These are phyloP conservation scores for Temnopleurus reevesii DNA, from an alignment of 53 echinoderm and acorn worm species.

Conservation along the genomic window DNA sequence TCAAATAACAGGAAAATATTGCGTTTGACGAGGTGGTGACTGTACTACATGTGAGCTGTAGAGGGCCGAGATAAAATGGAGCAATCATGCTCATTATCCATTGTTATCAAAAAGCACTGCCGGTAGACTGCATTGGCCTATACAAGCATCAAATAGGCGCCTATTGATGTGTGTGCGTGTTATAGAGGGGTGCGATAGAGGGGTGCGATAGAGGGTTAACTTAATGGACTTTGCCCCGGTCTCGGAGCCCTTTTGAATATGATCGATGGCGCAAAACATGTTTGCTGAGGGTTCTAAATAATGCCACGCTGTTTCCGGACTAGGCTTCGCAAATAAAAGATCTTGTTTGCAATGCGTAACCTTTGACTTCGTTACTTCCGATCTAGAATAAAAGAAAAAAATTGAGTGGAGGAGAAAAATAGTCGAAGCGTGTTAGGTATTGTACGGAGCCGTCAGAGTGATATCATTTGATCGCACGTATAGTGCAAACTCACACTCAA, in stretches of 20 bases:
- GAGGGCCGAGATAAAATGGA: no score
- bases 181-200: not conserved
- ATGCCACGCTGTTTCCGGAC: constrained; percentile 49
- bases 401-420: constrained; percentile 1
- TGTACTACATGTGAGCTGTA: no score
- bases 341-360: constrained; percentile 37
- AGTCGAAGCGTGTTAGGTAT: constrained; percentile 7
- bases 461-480: not conserved
- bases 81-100: no score
- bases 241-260: not conserved
- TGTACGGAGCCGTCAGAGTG: not conserved
- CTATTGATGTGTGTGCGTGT: not conserved
- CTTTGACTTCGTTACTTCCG: constrained; percentile 54
- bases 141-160: not conserved
- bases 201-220: not conserved
- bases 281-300: constrained; percentile 46
- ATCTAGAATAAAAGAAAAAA: constrained; percentile 43
- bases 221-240: constrained; percentile 9
- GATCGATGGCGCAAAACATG: constrained; percentile 51
- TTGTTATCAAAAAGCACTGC: not conserved
- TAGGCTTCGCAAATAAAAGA: constrained; percentile 44
- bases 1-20: no score
- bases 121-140: not conserved
- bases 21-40: no score
- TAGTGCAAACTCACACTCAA: not conserved